Base-by-base conservation (phyloP, 2,113 vertebrate species). In the Neotoma lepida region DNA sequence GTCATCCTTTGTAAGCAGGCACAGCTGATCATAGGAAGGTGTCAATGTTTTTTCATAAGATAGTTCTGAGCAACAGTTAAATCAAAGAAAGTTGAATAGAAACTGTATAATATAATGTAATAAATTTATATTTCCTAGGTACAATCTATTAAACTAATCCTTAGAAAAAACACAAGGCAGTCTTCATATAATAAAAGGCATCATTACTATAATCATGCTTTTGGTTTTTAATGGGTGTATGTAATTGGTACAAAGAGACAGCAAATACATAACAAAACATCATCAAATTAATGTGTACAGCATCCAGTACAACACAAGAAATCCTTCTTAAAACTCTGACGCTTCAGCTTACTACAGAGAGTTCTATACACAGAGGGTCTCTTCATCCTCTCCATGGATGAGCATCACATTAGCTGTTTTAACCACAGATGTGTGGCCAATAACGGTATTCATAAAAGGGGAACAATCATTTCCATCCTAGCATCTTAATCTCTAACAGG, bases 371-470 rank as follows among this genome's bases (percentile, higher is more conserved):
- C 4, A 70, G 66, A 70, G 66, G 66, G 5, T 8, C 66, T 70
- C 17, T 35, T 1, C 8, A 9, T n/a, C 13, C 33, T n/a, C 35
- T n/a, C 6, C 7, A 18, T 8, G 35, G 3, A n/a, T n/a, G 17
- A n/a, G 15, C 17, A 70, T 70, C 66, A 6, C 35, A n/a, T 70
- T 70, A n/a, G 35, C 66, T n/a, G 15, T 20, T n/a, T 70, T n/a
- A n/a, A 20, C 66, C 17, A 70, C 35, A n/a, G 66, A n/a, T 35
- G 2, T n/a, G 66, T n/a, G 17, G 18, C 66, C 66, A 68, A 68
- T 70, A 70, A 8, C 7, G 18, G 17, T 70, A n/a, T 9, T 18
- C 35, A 70, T n/a, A n/a, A 70, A 70, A n/a, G 6, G 35, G 3
- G 2, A 70, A 70, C 17, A n/a, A 20, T 20, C 66, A n/a, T 70